Base-by-base conservation (phyloP, 2,888 invertebrate species). In the Thelaira solivaga region DNA sequence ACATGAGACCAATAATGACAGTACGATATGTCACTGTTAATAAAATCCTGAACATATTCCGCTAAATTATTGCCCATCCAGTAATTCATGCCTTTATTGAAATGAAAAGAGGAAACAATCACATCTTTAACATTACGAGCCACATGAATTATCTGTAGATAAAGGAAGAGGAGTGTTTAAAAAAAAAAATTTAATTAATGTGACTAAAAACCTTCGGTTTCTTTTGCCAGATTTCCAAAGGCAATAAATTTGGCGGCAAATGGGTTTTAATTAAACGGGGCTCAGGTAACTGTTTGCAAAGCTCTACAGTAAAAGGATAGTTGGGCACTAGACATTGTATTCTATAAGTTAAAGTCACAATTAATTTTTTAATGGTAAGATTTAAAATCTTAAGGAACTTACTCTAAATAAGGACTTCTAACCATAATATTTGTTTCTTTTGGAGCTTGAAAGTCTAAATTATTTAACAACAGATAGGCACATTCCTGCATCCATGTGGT, bases 71-170 rank as follows among this genome's bases (percentile, higher is more conserved):
- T 55, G 13, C 92, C 91, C 1, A 41, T 10, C 10, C 85, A 84
- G 79, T 91, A 92, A 82, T 92, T 92, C 0, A 92, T 92, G 55
- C 90, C 90, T 76, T 92, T 91, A 0, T 92, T 85, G 74, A 92
- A 90, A 86, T 95, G 93, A 83, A 93, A 96, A 85, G 92, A 94
- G 0, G 96, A 96, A 0, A 96, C 93, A 0, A 92, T 92, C 0
- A 94, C 93, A 87, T 96, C 96, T 85, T 95, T 94, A 0, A 95
- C 95, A 88, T 96, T 95, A 79, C 96, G 90, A 0, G 94, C 94
- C 0, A 96, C 92, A 83, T 96, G 96, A 41, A 96, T 91, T 24
- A 95, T 90, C 91, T 93, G n/a, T n/a, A n/a, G n/a, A n/a, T n/a
- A 59, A 10, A 39, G 16, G 4, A 13, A 13, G 16, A 39, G 13